A percentile compares a stretch with the other conserved stretches of the same genome.
Conservation (phyloP, 2,888 invertebrate species). For the Thecophora atra region DNA sequence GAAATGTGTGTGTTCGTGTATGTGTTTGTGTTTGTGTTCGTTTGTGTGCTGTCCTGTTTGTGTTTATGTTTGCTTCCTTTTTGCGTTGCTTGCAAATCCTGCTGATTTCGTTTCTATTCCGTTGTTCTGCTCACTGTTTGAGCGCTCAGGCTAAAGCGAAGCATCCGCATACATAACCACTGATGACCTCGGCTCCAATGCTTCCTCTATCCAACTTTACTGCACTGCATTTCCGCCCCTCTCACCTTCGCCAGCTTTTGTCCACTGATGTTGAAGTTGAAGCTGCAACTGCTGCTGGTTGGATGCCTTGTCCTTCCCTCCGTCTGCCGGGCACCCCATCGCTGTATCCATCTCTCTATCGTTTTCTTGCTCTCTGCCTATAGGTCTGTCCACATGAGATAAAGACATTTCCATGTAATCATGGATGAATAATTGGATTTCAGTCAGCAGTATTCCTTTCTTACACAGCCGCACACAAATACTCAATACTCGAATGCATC, state of each 20-base stretch:
- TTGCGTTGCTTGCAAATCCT: conserved; percentile 36
- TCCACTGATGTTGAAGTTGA: background rate
- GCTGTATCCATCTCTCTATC: background rate
- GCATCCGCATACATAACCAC: conserved; percentile 2
- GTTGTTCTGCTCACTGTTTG: conserved; percentile 22
- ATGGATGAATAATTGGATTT: conserved; percentile 54
- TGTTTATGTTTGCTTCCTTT: conserved; percentile 16
- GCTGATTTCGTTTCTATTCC: conserved; percentile 43
- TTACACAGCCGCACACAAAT: conserved; percentile 20
- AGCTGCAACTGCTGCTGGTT: background rate
- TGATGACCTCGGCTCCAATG: conserved; percentile 14
- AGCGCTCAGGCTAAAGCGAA: background rate
- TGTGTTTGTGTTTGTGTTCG: conserved; percentile 9
- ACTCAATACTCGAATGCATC: conserved; percentile 21
- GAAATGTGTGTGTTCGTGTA: background rate
- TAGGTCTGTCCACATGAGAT: conserved; percentile 46
- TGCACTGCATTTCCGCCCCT: background rate
- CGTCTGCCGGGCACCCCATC: background rate
- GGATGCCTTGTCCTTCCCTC: no score
- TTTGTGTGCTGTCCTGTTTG: conserved; percentile 39
- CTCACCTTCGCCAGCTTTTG: background rate
- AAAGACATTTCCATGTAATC: conserved; percentile 53
- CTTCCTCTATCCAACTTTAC: background rate
- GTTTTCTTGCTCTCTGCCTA: background rate
- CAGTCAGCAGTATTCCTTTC: conserved; percentile 40